Evolutionary conservation across 1,140 invertebrate genomes (phyloP).

Genomic region (Andrena cerasifolii): DNA sequence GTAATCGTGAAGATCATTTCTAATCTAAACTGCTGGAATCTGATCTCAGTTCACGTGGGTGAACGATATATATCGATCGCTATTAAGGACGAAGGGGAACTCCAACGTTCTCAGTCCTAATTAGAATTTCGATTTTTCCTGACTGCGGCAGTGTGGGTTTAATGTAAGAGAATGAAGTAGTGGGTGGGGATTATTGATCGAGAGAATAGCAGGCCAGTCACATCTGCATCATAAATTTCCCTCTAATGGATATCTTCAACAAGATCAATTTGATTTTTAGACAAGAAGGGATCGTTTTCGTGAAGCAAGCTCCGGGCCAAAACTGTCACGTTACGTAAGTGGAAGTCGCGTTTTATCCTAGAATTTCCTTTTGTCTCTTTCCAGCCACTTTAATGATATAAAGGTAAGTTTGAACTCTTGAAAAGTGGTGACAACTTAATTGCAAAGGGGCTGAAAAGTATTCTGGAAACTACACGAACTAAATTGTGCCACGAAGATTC

Average conservation of each 20-base stretch:
- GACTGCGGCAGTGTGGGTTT: not conserved
- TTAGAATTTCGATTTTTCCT: not conserved
- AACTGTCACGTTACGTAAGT: not conserved
- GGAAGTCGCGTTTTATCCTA: not conserved
- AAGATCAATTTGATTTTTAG: not conserved
- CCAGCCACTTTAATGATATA: too few species aligned
- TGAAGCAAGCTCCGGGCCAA: not conserved
- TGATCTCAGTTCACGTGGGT: not conserved
- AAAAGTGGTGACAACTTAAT: too few species aligned
- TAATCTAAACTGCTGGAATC: slow-evolving; percentile 3
- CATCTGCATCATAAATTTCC: not conserved
- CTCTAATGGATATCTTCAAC: not conserved
- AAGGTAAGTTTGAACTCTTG: too few species aligned
- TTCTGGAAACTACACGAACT: not conserved
- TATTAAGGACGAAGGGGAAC: not conserved
- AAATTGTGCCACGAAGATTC: not conserved
- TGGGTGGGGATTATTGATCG: not conserved
- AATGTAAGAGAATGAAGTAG: not conserved
- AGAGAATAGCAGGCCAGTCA: not conserved
- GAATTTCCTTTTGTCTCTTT: too few species aligned
- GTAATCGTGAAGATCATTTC: not conserved
- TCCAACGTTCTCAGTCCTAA: not conserved
- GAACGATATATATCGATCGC: not conserved
- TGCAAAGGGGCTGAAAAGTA: too few species aligned
- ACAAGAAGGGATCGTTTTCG: not conserved